These are phyloP conservation scores for Astropecten irregularis DNA, from an alignment of 53 echinoderm and acorn worm species.

Conservation along the genomic window DNA sequence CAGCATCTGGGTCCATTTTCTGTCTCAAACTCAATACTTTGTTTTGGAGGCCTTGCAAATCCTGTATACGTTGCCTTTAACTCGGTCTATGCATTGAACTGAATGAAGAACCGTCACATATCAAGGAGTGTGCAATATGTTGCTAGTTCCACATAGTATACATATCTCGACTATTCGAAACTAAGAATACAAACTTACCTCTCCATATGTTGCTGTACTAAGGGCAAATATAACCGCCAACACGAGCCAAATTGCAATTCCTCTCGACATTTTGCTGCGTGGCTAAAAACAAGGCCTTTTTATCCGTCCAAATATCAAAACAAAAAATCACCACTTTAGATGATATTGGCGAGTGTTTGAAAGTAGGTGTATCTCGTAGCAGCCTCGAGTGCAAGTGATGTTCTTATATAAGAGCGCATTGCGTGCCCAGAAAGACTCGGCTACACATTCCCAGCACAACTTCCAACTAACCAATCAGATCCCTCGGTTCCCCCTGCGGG, in stretches of 20 bases:
- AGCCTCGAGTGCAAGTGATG: background rate
- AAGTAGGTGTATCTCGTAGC: background rate
- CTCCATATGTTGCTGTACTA: slow-evolving; percentile 47
- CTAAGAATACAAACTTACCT: slow-evolving; percentile 30
- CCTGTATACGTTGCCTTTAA: too few relatives aligned
- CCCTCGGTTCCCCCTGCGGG: too few relatives aligned
- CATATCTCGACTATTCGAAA: too few relatives aligned
- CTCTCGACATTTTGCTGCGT: slow-evolving; percentile 2
- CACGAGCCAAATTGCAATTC: background rate
- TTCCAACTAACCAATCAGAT: background rate
- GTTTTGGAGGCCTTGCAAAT: too few relatives aligned
- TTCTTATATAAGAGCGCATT: slow-evolving; percentile 10
- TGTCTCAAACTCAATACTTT: too few relatives aligned
- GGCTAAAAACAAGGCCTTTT: background rate
- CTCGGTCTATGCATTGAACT: too few relatives aligned
- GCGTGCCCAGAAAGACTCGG: background rate
- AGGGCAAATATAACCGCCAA: slow-evolving; percentile 15
- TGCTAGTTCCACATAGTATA: too few relatives aligned
- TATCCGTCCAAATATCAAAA: background rate
- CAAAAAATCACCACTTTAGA: background rate
- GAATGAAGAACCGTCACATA: too few relatives aligned
- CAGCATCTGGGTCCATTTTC: too few relatives aligned
- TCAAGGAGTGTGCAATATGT: too few relatives aligned
- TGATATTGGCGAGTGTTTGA: background rate
- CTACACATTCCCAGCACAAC: background rate